These are phyloP conservation scores for Mastomys coucha DNA, from an alignment of 2,113 vertebrate genomes.

Conservation along the genomic window DNA sequence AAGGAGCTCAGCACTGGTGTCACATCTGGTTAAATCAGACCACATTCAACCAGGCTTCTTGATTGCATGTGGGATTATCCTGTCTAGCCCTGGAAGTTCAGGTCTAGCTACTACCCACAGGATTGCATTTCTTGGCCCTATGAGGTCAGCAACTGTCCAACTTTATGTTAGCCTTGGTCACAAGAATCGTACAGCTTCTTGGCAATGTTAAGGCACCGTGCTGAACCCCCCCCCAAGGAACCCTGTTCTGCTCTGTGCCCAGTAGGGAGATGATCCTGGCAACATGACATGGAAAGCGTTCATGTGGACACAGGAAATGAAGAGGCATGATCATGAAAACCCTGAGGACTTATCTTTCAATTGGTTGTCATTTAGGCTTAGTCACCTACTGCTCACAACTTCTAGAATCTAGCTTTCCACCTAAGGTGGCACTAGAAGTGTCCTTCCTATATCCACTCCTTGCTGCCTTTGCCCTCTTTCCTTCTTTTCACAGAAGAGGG, in stretches of 20 bases:
- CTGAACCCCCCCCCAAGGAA: not conserved
- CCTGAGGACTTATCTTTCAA: not conserved
- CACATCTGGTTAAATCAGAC: not conserved
- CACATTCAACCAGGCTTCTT: not conserved
- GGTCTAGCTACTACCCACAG: not conserved
- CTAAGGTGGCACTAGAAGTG: not conserved
- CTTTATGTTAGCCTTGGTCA: not conserved
- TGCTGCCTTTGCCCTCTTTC: too few species aligned
- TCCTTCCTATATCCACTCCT: not conserved
- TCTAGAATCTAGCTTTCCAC: not conserved
- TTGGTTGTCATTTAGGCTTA: not conserved
- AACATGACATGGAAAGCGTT: not conserved
- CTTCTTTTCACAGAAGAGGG: not conserved
- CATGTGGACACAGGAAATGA: not conserved
- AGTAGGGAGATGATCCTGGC: not conserved
- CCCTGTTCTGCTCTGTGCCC: not conserved
- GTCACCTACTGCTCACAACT: not conserved
- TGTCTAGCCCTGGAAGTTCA: not conserved
- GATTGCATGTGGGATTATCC: not conserved
- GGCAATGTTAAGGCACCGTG: not conserved
- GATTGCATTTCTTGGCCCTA: not conserved
- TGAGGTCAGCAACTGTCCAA: not conserved
- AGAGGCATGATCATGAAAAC: fast-evolving
- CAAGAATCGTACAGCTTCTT: not conserved
- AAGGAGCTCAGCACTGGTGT: fast-evolving